phyloP scores from a whole-genome alignment of 2,113 vertebrate species.

The Microcebus jonahi region DNA sequence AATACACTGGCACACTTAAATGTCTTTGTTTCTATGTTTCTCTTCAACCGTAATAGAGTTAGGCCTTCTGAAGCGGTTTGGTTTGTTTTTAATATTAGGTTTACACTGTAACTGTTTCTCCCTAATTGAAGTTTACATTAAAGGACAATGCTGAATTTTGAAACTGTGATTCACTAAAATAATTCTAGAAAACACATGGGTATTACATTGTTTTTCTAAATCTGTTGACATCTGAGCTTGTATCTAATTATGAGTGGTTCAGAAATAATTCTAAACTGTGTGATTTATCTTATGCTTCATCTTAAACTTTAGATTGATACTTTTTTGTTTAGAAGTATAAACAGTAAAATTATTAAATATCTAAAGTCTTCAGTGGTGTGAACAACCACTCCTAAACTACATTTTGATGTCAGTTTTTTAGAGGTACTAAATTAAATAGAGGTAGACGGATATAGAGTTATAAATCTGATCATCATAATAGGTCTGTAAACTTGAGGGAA shows the following conservation, averaged over 20 bases:
- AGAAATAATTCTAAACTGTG: background rate
- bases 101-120: background rate
- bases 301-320: background rate
- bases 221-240: background rate
- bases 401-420: slow-evolving; percentile 21
- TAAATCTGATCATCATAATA: background rate
- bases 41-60: background rate
- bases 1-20: background rate
- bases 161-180: background rate
- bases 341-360: background rate
- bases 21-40: background rate
- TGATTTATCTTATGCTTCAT: background rate
- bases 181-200: background rate
- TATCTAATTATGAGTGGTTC: slow-evolving; percentile 29
- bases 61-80: background rate
- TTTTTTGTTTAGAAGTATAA: background rate
- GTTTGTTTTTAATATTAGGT: background rate
- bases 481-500: background rate
- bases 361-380: background rate
- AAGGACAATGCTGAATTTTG: background rate
- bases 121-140: background rate
- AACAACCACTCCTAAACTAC: background rate
- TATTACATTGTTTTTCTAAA: slow-evolving; percentile 43
- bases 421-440: background rate
- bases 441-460: background rate